Conservation (phyloP, 2,888 invertebrate genomes). For the Drosophila mercatorum region DNA sequence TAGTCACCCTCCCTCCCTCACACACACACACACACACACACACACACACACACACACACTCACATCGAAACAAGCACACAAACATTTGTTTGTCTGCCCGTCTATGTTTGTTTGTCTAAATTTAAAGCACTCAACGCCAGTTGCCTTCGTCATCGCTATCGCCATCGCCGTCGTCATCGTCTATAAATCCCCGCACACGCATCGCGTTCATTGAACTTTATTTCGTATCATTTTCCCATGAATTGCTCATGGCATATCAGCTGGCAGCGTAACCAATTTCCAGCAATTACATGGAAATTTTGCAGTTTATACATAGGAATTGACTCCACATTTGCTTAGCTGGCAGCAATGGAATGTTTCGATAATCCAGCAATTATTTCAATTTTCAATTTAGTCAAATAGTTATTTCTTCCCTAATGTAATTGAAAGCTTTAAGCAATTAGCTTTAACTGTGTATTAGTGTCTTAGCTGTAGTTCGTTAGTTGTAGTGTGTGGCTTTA, state of each 20-base stretch:
- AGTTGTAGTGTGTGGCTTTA: background rate
- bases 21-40: constrained; percentile 13
- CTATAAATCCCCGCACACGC: constrained; percentile 59
- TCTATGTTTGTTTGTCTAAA: constrained; percentile 65
- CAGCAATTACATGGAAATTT: constrained; percentile 45
- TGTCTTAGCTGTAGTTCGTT: background rate
- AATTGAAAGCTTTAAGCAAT: background rate
- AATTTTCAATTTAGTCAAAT: background rate
- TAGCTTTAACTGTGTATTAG: background rate
- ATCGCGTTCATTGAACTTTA: constrained; percentile 68
- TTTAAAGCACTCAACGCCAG: constrained; percentile 64
- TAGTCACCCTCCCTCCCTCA: no score
- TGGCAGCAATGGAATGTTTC: background rate
- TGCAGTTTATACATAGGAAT: constrained; percentile 5
- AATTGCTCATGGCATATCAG: constrained; percentile 20
- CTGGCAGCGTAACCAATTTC: constrained; percentile 32
- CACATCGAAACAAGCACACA: constrained; percentile 15
- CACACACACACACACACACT: constrained; percentile 25
- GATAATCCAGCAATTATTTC: background rate
- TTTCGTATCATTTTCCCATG: constrained; percentile 35
- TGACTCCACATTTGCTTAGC: constrained; percentile 5
- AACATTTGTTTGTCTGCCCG: constrained; percentile 60
- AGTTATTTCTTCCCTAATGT: background rate
- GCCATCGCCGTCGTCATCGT: constrained; percentile 35
- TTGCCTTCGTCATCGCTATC: constrained; percentile 34